A percentile compares a stretch with the other conserved stretches of the same genome.
Evolutionary conservation across 2,888 invertebrate genomes (phyloP).

Genomic region (Eilema griseolum): DNA sequence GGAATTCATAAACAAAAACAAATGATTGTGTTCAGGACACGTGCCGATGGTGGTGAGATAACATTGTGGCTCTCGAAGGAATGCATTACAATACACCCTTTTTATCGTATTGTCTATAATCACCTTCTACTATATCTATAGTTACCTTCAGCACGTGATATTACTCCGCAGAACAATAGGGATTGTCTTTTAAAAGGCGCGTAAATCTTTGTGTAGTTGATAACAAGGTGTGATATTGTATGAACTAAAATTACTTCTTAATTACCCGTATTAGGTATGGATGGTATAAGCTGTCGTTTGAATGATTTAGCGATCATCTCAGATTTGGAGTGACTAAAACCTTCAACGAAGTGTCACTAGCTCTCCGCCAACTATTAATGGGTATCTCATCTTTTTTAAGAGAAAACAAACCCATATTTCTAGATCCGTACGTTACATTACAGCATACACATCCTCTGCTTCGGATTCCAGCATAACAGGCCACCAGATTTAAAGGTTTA

Average conservation of each 20-base stretch:
- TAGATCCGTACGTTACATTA: too few relatives aligned
- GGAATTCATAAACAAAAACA: conserved; percentile 70
- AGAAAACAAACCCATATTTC: too few relatives aligned
- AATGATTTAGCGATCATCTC: too few relatives aligned
- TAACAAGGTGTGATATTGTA: conserved; percentile 29
- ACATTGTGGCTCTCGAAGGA: conserved; percentile 62
- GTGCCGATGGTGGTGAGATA: conserved; percentile 79
- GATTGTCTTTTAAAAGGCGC: conserved; percentile 30
- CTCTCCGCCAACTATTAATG: too few relatives aligned
- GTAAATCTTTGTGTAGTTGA: conserved; percentile 33
- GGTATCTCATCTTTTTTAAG: too few relatives aligned
- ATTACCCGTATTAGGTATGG: not conserved
- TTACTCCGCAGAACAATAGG: conserved; percentile 44
- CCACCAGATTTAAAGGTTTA: too few relatives aligned
- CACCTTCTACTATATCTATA: conserved; percentile 28
- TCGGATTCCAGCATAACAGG: too few relatives aligned
- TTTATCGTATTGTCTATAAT: conserved; percentile 43
- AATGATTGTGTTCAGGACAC: conserved; percentile 63
- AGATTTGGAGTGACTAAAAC: not conserved
- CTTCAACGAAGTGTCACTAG: not conserved
- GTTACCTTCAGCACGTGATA: conserved; percentile 38
- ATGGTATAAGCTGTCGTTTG: not conserved
- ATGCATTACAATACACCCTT: conserved; percentile 39
- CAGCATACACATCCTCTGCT: too few relatives aligned
- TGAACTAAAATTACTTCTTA: not conserved